Percentiles rank a stretch among this genome's conserved stretches.
Conservation (phyloP, 1,140 invertebrate genomes). For the Papilio xuthus region DNA sequence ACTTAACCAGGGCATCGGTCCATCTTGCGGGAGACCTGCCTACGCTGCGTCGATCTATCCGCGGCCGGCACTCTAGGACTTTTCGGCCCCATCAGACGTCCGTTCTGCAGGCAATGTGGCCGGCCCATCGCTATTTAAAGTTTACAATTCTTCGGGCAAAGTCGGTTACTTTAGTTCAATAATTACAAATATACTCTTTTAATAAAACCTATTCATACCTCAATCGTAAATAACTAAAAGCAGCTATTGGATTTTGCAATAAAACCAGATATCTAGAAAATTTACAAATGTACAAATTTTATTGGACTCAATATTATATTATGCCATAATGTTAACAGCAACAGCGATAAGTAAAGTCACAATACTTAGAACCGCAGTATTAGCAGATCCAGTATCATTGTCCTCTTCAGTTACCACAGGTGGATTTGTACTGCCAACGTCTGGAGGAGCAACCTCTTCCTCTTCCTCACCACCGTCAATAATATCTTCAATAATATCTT, state of each 20-base stretch:
- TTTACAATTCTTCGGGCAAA: too few relatives aligned
- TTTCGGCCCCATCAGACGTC: too few relatives aligned
- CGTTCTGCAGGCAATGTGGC: too few relatives aligned
- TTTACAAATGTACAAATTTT: slow-evolving; percentile 14
- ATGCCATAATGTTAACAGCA: slow-evolving; percentile 49
- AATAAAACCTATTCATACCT: too few relatives aligned
- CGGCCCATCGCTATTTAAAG: too few relatives aligned
- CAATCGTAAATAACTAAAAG: too few relatives aligned
- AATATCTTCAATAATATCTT: slow-evolving; percentile 55
- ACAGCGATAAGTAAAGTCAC: slow-evolving; percentile 51
- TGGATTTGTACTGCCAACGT: slow-evolving; percentile 1
- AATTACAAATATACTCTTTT: too few relatives aligned
- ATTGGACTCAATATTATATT: slow-evolving; percentile 27
- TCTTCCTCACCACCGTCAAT: slow-evolving; percentile 32
- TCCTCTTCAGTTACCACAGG: slow-evolving; percentile 29
- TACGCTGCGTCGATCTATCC: too few relatives aligned
- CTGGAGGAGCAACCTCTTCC: not conserved
- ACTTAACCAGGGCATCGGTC: too few relatives aligned
- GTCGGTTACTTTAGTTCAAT: too few relatives aligned
- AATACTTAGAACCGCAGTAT: slow-evolving; percentile 53
- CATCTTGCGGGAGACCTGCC: too few relatives aligned
- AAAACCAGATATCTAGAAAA: not conserved
- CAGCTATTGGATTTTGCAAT: not conserved
- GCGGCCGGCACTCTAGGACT: too few relatives aligned
- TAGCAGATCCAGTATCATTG: slow-evolving; percentile 47